Evolutionary conservation across 2,113 vertebrate species (phyloP).

Genomic region (Notechis scutatus): DNA sequence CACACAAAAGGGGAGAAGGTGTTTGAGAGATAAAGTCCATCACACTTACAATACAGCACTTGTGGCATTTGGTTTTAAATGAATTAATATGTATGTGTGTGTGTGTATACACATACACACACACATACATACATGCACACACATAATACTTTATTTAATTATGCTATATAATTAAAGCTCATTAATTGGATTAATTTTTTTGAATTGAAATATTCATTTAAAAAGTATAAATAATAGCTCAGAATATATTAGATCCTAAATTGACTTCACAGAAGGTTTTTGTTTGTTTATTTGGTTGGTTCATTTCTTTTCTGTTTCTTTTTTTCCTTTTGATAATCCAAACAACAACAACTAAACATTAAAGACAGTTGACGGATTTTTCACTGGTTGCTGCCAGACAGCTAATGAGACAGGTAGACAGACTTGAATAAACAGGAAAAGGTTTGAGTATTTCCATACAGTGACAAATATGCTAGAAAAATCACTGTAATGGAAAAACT

Average conservation of each 20-base stretch:
- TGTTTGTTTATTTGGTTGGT: neutral
- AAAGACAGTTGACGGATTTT: neutral
- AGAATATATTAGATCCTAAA: neutral
- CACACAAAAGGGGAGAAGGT: neutral
- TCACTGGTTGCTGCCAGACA: neutral
- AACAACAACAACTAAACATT: neutral
- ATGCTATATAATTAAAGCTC: neutral
- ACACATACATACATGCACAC: neutral
- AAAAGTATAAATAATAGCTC: neutral
- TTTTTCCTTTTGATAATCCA: neutral
- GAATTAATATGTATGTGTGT: neutral
- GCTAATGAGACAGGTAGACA: neutral
- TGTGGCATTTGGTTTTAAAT: neutral
- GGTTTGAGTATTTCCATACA: neutral
- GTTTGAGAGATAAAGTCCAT: constrained; percentile 18
- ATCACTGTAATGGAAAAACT: neutral
- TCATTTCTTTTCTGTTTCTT: neutral
- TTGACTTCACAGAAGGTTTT: neutral
- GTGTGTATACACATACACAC: too few species aligned
- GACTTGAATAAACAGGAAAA: neutral
- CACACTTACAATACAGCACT: neutral
- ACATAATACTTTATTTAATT: neutral
- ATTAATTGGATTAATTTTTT: neutral
- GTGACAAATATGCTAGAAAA: neutral
- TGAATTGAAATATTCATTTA: neutral